A percentile compares a stretch with the other conserved stretches of the same genome.
phyloP scores from a whole-genome alignment of 2,888 invertebrate genomes.

The Andrena flavipes region DNA sequence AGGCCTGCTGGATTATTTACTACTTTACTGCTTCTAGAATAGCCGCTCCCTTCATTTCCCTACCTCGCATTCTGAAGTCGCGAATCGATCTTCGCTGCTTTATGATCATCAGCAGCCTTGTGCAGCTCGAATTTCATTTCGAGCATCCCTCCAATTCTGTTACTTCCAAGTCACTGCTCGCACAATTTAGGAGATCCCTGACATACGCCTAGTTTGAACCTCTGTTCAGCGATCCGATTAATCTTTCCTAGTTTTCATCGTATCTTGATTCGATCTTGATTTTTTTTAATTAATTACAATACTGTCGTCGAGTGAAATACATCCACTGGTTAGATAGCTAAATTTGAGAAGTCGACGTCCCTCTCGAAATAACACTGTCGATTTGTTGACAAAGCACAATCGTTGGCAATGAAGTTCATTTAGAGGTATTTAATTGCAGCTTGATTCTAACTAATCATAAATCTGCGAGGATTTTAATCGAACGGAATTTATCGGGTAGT shows the following conservation, averaged over 20 bases:
- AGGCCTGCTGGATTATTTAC: slow-evolving; percentile 74
- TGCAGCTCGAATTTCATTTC: neutral
- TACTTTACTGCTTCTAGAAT: slow-evolving; percentile 42
- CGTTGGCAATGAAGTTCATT: slow-evolving; percentile 5
- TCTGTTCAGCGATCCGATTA: neutral
- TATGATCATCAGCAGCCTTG: neutral
- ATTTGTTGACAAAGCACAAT: neutral
- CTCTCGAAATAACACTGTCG: no score
- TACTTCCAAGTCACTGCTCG: neutral
- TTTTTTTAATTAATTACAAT: neutral
- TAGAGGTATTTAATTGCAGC: slow-evolving; percentile 11
- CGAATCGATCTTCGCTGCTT: neutral
- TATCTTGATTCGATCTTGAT: neutral
- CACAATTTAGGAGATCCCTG: no score
- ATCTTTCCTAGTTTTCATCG: neutral
- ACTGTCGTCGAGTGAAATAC: no score
- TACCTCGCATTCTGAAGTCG: neutral
- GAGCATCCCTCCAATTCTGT: neutral
- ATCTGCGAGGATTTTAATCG: slow-evolving; percentile 38
- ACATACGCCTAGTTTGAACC: neutral
- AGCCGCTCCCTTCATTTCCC: slow-evolving; percentile 39
- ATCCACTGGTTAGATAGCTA: no score
- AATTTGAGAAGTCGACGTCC: no score
- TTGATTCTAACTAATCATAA: slow-evolving; percentile 16
- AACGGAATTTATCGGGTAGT: slow-evolving; percentile 35